phyloP scores from a whole-genome alignment of 1,140 invertebrate genomes.

The Brachionus koreanus region DNA sequence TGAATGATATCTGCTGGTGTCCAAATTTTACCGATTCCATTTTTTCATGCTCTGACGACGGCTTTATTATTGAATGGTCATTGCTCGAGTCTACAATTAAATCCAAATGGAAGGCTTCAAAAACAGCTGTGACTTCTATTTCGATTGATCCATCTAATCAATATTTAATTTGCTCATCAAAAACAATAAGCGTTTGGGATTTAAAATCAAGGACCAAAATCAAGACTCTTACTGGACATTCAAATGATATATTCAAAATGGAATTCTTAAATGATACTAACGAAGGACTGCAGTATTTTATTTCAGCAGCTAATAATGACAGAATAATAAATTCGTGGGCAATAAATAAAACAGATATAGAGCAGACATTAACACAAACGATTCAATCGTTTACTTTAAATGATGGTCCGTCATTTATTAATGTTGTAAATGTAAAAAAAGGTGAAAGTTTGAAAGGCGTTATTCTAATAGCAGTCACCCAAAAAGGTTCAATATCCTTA shows the following conservation, averaged over 20 bases:
- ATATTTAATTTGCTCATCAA: constrained; percentile 66
- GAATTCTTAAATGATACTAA: constrained; percentile 45
- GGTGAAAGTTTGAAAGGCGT: constrained; percentile 48
- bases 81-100: constrained; percentile 55
- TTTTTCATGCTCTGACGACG: constrained; percentile 61
- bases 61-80: constrained; percentile 61
- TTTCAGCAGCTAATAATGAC: constrained; percentile 65
- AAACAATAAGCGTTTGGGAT: constrained; percentile 67
- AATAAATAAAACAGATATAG: constrained; percentile 45
- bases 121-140: constrained; percentile 65
- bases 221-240: constrained; percentile 66
- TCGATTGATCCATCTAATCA: constrained; percentile 64
- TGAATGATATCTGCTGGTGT: constrained; percentile 63
- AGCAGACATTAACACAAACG: constrained; percentile 50
- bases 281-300: constrained; percentile 59
- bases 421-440: constrained; percentile 48
- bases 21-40: constrained; percentile 52
- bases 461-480: not conserved
- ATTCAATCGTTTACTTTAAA: constrained; percentile 64
- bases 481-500: not conserved
- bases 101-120: constrained; percentile 67
- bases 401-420: constrained; percentile 62
- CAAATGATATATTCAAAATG: constrained; percentile 64
- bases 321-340: constrained; percentile 65
- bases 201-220: constrained; percentile 63